A percentile compares a stretch with the other conserved stretches of the same genome.
These are phyloP conservation scores for Hirundo rustica DNA, from an alignment of 2,797 vertebrate species.

Conservation along the genomic window DNA sequence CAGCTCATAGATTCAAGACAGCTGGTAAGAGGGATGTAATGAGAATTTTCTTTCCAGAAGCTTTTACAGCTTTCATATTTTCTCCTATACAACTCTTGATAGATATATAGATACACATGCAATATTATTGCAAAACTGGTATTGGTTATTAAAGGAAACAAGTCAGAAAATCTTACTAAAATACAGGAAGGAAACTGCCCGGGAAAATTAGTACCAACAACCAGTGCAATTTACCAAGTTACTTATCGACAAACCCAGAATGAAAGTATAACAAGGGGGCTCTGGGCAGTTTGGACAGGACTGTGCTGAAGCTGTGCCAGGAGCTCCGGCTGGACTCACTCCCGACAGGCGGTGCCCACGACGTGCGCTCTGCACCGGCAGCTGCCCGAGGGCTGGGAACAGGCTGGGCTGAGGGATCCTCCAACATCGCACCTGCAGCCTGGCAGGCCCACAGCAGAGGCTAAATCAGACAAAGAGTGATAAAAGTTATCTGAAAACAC, in stretches of 20 bases:
- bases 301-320: background rate
- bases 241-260: background rate
- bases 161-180: background rate
- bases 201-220: background rate
- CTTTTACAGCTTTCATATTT: background rate
- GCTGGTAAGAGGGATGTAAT: background rate
- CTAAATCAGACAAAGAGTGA: background rate
- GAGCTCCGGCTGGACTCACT: slow-evolving; percentile 77
- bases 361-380: slow-evolving; percentile 86
- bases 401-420: slow-evolving; percentile 77
- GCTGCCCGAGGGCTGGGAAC: slow-evolving; percentile 74
- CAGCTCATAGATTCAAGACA: background rate
- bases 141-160: background rate
- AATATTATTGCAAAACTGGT: background rate
- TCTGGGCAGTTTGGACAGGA: background rate
- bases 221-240: background rate
- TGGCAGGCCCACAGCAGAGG: slow-evolving; percentile 53
- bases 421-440: slow-evolving; percentile 90
- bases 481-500: background rate
- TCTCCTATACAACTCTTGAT: background rate
- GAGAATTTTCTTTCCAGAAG: background rate
- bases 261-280: background rate
- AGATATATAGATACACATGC: background rate
- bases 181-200: background rate
- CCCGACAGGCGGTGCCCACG: slow-evolving; percentile 78